Evolutionary conservation across 1,140 invertebrate species (phyloP).

Genomic region (Pseudachorutes palmiensis): DNA sequence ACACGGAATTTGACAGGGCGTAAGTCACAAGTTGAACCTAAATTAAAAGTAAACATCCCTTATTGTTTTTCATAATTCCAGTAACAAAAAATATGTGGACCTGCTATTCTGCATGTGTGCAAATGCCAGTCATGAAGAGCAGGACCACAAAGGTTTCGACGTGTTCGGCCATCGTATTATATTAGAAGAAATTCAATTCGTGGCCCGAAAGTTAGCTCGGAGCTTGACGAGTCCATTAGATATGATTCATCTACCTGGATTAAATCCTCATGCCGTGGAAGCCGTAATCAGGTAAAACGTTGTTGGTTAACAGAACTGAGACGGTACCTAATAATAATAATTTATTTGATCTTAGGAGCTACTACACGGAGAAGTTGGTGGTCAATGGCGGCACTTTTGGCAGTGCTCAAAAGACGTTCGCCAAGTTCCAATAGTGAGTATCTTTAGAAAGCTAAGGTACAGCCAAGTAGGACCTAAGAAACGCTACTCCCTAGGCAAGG

Average conservation of each 20-base stretch:
- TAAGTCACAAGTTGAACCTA: too few relatives aligned
- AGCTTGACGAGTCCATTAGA: not conserved
- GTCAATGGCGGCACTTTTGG: constrained; percentile 38
- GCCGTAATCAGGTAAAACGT: not conserved
- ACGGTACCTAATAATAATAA: not conserved
- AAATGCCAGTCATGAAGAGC: not conserved
- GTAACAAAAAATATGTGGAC: not conserved
- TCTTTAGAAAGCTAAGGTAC: not conserved
- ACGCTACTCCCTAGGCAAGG: too few relatives aligned
- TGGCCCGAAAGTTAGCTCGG: not conserved
- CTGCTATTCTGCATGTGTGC: not conserved
- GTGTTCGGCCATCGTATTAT: not conserved
- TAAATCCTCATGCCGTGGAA: not conserved
- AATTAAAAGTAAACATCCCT: too few relatives aligned
- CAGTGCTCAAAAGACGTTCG: not conserved
- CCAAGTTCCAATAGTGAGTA: not conserved
- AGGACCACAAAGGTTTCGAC: not conserved
- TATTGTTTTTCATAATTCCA: too few relatives aligned
- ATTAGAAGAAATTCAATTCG: not conserved
- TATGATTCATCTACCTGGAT: not conserved
- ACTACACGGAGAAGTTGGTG: too few relatives aligned
- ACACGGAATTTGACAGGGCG: too few relatives aligned
- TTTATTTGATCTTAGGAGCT: too few relatives aligned
- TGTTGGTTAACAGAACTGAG: too few relatives aligned
- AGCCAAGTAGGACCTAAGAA: too few relatives aligned